Conservation (phyloP, 2,797 vertebrate species). For the Sebastes wilsoni region DNA sequence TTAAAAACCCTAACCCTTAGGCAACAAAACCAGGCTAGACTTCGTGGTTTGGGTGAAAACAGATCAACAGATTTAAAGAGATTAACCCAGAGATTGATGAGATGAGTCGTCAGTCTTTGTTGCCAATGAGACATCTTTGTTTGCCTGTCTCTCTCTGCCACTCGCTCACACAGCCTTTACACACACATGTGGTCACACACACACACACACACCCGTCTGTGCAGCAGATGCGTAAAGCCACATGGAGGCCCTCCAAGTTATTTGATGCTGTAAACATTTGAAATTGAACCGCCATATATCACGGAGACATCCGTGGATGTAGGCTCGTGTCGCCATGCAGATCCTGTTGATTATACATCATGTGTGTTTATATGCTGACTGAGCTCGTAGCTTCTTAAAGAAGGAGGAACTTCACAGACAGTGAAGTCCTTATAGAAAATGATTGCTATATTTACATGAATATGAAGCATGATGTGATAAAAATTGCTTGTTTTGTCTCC, state of each 20-base stretch:
- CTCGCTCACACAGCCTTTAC: not conserved
- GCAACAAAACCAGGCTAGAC: no score
- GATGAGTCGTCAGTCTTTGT: constrained; percentile 20
- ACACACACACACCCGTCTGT: constrained; percentile 18
- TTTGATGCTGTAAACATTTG: constrained; percentile 63
- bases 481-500: constrained; percentile 43
- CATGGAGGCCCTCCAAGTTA: constrained; percentile 48
- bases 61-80: not conserved
- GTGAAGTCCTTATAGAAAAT: not conserved
- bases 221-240: constrained; percentile 52
- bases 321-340: constrained; percentile 14
- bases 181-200: constrained; percentile 13
- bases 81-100: constrained; percentile 2
- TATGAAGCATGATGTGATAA: constrained; percentile 2
- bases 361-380: constrained; percentile 48
- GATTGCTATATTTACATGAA: constrained; percentile 18
- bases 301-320: constrained; percentile 37
- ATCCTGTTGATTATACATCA: constrained; percentile 39
- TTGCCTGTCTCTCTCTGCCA: not conserved
- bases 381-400: not conserved
- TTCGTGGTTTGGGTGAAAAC: no score
- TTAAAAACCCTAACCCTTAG: no score
- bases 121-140: constrained; percentile 25
- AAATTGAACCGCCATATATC: constrained; percentile 47
- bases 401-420: not conserved